These are phyloP conservation scores for Dermatophagoides farinae DNA, from an alignment of 1,140 invertebrate species.

Conservation along the genomic window DNA sequence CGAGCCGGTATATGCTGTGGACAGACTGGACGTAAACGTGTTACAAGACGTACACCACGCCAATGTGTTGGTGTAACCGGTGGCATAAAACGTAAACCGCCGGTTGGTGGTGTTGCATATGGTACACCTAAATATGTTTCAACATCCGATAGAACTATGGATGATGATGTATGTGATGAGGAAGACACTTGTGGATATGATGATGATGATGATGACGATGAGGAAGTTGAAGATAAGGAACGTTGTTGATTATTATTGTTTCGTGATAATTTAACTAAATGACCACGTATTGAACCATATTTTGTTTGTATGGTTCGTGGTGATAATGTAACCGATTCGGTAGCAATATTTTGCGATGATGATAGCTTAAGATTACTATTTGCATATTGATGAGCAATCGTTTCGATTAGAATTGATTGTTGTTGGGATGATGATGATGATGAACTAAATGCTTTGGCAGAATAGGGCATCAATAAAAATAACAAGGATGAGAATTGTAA, in stretches of 20 bases:
- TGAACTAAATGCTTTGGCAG: too few relatives aligned
- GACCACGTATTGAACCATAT: conserved; percentile 67
- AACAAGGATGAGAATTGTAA: too few relatives aligned
- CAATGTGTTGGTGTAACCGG: conserved; percentile 45
- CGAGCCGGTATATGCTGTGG: conserved; percentile 36
- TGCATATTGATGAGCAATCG: too few relatives aligned
- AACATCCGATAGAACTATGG: conserved; percentile 48
- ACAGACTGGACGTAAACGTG: conserved; percentile 57
- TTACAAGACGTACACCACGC: conserved; percentile 65
- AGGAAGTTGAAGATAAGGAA: background rate
- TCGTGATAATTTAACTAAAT: conserved; percentile 46
- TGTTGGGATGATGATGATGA: too few relatives aligned
- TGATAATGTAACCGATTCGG: conserved; percentile 7
- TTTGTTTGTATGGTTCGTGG: conserved; percentile 60
- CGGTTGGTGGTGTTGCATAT: conserved; percentile 54
- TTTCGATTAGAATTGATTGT: too few relatives aligned
- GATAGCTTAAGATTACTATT: too few relatives aligned
- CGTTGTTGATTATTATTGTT: background rate
- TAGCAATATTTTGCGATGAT: background rate
- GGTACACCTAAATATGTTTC: conserved; percentile 42
- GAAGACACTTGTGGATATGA: background rate
- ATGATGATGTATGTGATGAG: background rate
- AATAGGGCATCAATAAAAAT: too few relatives aligned
- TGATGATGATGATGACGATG: background rate
- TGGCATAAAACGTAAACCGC: conserved; percentile 44